phyloP scores from a whole-genome alignment of 53 echinoderm and acorn worm genomes.

The Echinarachnius parma region DNA sequence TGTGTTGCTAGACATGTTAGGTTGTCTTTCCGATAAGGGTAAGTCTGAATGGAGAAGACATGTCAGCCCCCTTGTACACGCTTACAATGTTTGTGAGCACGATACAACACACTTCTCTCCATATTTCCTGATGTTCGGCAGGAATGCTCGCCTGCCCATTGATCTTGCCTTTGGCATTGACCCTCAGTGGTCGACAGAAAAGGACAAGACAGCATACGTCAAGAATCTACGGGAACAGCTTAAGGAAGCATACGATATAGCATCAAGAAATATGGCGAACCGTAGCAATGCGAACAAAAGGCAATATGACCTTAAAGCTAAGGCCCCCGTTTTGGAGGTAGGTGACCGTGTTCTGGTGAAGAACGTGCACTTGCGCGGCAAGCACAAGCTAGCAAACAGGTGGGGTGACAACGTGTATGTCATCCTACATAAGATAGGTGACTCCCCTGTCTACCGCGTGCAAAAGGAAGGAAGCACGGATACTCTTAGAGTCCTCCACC shows the following conservation, averaged over 20 bases:
- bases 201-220: conserved; percentile 12
- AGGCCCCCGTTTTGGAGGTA: conserved; percentile 9
- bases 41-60: conserved; percentile 21
- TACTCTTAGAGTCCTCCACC: conserved; percentile 31
- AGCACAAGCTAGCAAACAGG: conserved; percentile 24
- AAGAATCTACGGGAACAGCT: conserved; percentile 3
- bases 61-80: conserved; percentile 25
- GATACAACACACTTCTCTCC: conserved; percentile 32
- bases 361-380: conserved; percentile 14
- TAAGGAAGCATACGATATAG: conserved; percentile 13
- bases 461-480: conserved; percentile 5
- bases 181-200: conserved; percentile 8
- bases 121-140: conserved; percentile 29
- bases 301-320: conserved; percentile 16
- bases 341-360: conserved; percentile 24
- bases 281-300: conserved; percentile 20
- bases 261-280: conserved; percentile 7
- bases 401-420: conserved; percentile 20
- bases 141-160: conserved; percentile 26
- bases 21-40: conserved; percentile 24
- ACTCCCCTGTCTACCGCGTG: conserved; percentile 17
- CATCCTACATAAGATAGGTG: conserved; percentile 8
- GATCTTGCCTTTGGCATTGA: conserved; percentile 24
- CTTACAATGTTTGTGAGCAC: conserved; percentile 37
- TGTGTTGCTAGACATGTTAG: conserved; percentile 36